Evolutionary conservation across 2,888 invertebrate species (phyloP), one percentile per base, ranked within the genome.

Genomic region (Cordylochernes scorpioides): DNA sequence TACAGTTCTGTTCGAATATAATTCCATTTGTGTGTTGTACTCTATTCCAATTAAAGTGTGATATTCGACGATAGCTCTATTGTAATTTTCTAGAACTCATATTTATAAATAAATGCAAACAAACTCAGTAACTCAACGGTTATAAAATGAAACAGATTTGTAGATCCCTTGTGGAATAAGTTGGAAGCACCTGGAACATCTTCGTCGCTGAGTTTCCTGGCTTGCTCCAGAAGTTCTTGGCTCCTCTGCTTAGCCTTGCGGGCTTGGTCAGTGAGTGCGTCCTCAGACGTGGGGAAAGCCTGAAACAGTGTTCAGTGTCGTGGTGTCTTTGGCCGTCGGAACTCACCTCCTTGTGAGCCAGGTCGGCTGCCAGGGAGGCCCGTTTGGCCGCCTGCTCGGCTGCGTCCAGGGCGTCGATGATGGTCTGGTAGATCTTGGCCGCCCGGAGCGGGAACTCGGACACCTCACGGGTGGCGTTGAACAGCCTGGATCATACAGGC

Each of bases 341-440:
- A 7, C 15, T 15, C 39, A 53, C 57, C 41, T 51, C 45, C 24
- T 47, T 41, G 34, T 55, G 53, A 15, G 60, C 58, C 29, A 55
- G 51, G 24, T 58, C 54, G 1, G 59, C 55, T 26, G 59, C 57
- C 3, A 51, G 50, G 19, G 55, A 58, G 0, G 72, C 71, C 37
- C 67, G 64, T 24, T 53, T 51, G 0, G 67, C 63, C 44, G 67
- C 65, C 17, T 62, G 56, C 40, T 57, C 61, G 1, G 72, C 73
- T 22, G 63, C 63, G 7, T 59, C 51, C 29, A 82, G 64, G 13
- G 69, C 68, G 30, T 66, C 63, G 0, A 70, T 64, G 1, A 84
- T 74, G 30, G 69, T 67, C 34, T 69, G 65, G 40, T 75, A 68
- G 1, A 64, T 65, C 35, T 61, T 59, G 30, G 65, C 65, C 0